Percentiles rank a stretch among this genome's conserved stretches.
Conservation (phyloP, 2,113 vertebrate species). For the Engystomops pustulosus region DNA sequence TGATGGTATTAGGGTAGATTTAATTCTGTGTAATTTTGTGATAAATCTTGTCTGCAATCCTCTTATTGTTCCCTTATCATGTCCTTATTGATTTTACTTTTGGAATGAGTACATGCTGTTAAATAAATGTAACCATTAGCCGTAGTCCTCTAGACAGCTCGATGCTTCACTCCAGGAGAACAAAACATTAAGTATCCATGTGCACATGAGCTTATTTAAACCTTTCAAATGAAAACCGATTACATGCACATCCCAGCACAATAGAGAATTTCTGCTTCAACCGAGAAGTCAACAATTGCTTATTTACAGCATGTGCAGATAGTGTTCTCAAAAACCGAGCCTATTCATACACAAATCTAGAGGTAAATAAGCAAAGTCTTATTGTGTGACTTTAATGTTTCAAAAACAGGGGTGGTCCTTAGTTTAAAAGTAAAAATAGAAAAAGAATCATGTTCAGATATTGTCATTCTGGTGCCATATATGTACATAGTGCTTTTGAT, state of each 20-base stretch:
- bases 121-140: slow-evolving; percentile 78
- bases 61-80: slow-evolving; percentile 78
- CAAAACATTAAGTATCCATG: slow-evolving; percentile 21
- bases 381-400: neutral
- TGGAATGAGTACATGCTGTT: slow-evolving; percentile 76
- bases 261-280: neutral
- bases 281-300: neutral
- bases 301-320: neutral
- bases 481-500: no score
- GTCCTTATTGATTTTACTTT: slow-evolving; percentile 77
- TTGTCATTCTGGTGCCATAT: no score
- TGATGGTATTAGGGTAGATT: slow-evolving; percentile 76
- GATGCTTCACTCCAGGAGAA: slow-evolving; percentile 17
- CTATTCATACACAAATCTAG: neutral
- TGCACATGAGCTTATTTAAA: slow-evolving; percentile 33
- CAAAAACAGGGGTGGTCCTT: neutral
- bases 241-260: neutral
- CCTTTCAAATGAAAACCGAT: neutral
- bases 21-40: slow-evolving; percentile 81
- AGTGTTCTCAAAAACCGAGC: neutral
- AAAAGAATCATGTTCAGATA: no score
- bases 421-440: no score
- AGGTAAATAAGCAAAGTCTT: neutral
- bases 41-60: slow-evolving; percentile 80
- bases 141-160: slow-evolving; percentile 64